Percentiles rank a stretch among this genome's conserved stretches.
These are phyloP conservation scores for Altica lythri DNA, from an alignment of 2,888 invertebrate species.

Conservation along the genomic window DNA sequence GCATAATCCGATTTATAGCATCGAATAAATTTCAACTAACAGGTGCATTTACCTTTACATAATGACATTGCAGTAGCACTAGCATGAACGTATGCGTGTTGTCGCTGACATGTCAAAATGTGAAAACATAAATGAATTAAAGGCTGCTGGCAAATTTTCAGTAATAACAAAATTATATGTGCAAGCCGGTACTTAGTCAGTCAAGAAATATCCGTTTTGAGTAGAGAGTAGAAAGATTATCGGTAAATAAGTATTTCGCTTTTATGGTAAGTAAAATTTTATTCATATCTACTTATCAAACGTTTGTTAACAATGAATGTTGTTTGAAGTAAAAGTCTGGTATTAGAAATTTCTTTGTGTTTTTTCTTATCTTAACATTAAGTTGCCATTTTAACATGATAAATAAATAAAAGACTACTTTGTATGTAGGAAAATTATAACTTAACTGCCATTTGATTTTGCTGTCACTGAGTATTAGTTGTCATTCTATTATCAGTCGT, in stretches of 20 bases:
- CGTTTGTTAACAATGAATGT: background rate
- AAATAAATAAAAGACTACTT: no score
- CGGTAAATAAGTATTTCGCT: constrained; percentile 5
- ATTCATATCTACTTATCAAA: no score
- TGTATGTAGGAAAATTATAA: no score
- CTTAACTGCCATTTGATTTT: no score
- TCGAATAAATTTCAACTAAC: constrained; percentile 17
- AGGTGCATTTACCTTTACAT: constrained; percentile 19
- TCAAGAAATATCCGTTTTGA: constrained; percentile 1
- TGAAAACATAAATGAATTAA: constrained; percentile 24
- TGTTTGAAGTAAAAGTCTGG: constrained; percentile 2
- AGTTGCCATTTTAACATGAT: no score
- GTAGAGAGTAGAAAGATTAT: background rate
- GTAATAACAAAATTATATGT: constrained; percentile 13
- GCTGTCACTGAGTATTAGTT: no score
- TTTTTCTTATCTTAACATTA: no score
- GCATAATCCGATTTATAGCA: no score
- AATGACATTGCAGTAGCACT: constrained; percentile 5
- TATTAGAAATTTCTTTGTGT: no score
- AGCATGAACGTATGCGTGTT: constrained; percentile 11
- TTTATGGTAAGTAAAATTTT: constrained; percentile 3
- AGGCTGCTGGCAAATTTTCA: constrained; percentile 1
- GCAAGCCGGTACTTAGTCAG: background rate
- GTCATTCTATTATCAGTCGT: no score
- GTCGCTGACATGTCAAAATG: constrained; percentile 15